Base-by-base conservation (phyloP, 2,888 invertebrate species). In the Microctonus hyperodae region DNA sequence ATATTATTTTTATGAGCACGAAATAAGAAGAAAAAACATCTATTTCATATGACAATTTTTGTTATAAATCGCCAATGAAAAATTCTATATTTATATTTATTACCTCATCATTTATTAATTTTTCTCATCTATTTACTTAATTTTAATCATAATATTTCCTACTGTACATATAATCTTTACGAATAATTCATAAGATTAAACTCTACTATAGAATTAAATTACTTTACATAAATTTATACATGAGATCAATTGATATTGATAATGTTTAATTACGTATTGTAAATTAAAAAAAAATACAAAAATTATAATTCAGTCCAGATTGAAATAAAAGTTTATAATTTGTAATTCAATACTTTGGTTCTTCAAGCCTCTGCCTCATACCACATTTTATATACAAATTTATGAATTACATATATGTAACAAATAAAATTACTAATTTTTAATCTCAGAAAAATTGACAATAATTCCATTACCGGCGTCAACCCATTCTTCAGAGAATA, bases 391-490 rank as follows among this genome's bases (percentile, higher is more conserved):
- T 67, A 57, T 70, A 70, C 61, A 72, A 70, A 61, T 60, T 70
- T 68, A 57, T n/a, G 23, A 50, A 33, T 57, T 28, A 28, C 28
- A 28, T 28, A 28, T 28, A 28, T 28, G 4, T 28, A n/a, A 16
- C 22, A 22, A 16, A 7, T 28, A 37, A 58, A 20, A 60, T 67
- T 31, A 55, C 4, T 73, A 67, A 66, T 67, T 77, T 59, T 79
- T 79, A 51, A 70, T 78, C 9, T 80, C 79, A 3, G 75, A 70
- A 58, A 82, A 82, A 74, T 81, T 79, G 4, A 81, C 81, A 58
- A 82, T 74, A 65, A 82, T 81, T 33, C 81, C 81, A 66, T 82
- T 81, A 22, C 82, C 81, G 48, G 79, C 81, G 31, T 82, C 81
- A 3, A 81, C 81, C 80, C 80, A 82, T 53, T 81, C 77, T 22